phyloP scores from a whole-genome alignment of 2,888 invertebrate genomes.

The Apamea epomidion region DNA sequence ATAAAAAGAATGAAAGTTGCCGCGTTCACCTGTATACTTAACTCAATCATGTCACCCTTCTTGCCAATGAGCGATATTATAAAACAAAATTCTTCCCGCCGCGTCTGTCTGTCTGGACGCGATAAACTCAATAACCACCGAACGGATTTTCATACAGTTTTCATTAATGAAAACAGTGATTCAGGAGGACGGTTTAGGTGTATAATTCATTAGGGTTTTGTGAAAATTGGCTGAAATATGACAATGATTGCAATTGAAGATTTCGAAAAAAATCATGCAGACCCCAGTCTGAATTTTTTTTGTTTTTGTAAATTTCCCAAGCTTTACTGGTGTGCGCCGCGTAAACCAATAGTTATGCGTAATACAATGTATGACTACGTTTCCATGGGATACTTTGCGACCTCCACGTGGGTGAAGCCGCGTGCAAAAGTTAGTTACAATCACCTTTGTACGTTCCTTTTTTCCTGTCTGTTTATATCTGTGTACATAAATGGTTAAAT shows the following conservation, averaged over 20 bases:
- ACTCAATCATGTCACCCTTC: not conserved
- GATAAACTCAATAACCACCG: not conserved
- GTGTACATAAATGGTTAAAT: not conserved
- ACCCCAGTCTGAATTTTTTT: too few relatives aligned
- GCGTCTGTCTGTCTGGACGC: not conserved
- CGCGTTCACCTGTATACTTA: not conserved
- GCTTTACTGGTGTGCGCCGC: not conserved
- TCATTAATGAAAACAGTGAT: too few relatives aligned
- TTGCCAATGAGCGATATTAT: not conserved
- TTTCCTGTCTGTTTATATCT: not conserved
- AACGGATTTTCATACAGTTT: not conserved
- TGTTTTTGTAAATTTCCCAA: too few relatives aligned
- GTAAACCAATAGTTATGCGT: not conserved
- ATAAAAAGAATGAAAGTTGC: not conserved
- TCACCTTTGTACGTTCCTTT: not conserved
- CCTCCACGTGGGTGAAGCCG: not conserved
- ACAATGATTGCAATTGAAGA: too few relatives aligned
- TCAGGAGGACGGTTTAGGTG: too few relatives aligned
- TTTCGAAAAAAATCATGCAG: not conserved
- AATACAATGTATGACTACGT: not conserved
- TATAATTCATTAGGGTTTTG: not conserved
- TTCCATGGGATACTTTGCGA: not conserved
- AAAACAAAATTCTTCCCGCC: not conserved
- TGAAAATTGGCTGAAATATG: not conserved
- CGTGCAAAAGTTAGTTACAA: not conserved